These are phyloP conservation scores for Lacanobia oleracea DNA, from an alignment of 2,888 invertebrate genomes.

Conservation along the genomic window DNA sequence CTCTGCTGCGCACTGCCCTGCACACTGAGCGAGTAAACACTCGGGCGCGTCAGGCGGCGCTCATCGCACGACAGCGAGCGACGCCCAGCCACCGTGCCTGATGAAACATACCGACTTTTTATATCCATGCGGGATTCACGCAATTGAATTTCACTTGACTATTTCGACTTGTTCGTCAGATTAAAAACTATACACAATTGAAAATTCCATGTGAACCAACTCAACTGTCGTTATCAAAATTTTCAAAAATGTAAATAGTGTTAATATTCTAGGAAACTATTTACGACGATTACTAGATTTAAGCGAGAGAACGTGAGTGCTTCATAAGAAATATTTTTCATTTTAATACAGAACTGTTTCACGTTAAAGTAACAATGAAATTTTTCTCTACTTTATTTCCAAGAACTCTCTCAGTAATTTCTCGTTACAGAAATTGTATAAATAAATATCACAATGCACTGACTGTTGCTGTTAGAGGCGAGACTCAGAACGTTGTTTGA, in stretches of 20 bases:
- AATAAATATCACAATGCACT: slow-evolving; percentile 15
- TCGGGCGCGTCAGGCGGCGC: not conserved
- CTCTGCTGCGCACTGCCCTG: slow-evolving; percentile 12
- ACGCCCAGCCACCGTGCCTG: not conserved
- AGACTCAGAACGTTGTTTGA: not conserved
- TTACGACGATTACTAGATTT: not conserved
- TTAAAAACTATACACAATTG: slow-evolving; percentile 7
- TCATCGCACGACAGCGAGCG: slow-evolving; percentile 18
- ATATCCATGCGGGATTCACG: slow-evolving; percentile 3
- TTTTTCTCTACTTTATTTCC: not conserved
- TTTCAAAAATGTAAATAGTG: no score
- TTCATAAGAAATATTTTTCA: slow-evolving; percentile 15
- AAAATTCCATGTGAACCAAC: not conserved
- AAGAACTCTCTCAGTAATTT: slow-evolving; percentile 10
- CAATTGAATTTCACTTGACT: slow-evolving; percentile 5
- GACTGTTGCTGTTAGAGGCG: not conserved
- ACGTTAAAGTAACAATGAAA: not conserved
- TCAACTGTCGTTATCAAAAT: not conserved
- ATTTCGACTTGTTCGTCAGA: not conserved
- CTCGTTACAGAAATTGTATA: slow-evolving; percentile 8
- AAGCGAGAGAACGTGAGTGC: not conserved
- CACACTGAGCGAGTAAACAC: slow-evolving; percentile 43
- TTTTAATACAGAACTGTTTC: not conserved
- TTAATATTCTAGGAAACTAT: not conserved
- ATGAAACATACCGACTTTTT: slow-evolving; percentile 11